Evolutionary conservation across 1,140 invertebrate genomes (phyloP).

Genomic region (Coelopa frigida): DNA sequence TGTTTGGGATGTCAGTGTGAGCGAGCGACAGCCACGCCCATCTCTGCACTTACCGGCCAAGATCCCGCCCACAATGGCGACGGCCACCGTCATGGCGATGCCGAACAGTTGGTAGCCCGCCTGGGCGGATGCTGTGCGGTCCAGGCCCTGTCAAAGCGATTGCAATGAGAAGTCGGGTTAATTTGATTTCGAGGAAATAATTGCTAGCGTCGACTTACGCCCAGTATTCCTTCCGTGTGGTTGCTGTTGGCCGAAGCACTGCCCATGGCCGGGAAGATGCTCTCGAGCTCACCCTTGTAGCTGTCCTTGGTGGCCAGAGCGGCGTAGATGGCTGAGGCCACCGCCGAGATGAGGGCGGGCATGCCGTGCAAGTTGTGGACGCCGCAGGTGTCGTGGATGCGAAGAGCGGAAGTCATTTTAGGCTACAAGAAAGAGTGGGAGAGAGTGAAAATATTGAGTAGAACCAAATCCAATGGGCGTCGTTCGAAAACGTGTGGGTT

Average conservation of each 20-base stretch:
- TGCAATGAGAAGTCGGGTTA: constrained; percentile 5
- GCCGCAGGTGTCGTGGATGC: constrained; percentile 88
- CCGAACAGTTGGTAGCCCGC: constrained; percentile 72
- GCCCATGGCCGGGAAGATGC: constrained; percentile 53
- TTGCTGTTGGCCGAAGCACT: constrained; percentile 11
- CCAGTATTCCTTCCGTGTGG: constrained; percentile 33
- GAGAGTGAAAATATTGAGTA: neutral
- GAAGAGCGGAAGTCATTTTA: constrained; percentile 56
- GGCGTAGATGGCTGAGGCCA: constrained; percentile 71
- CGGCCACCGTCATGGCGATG: constrained; percentile 59
- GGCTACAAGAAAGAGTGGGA: constrained; percentile 53
- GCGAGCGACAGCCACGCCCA: constrained; percentile 5
- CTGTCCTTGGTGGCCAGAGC: constrained; percentile 56
- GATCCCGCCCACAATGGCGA: constrained; percentile 68
- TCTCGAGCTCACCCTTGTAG: constrained; percentile 52
- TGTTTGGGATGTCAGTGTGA: too few relatives aligned
- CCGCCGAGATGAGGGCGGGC: constrained; percentile 79
- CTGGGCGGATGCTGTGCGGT: constrained; percentile 61
- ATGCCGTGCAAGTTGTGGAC: constrained; percentile 95
- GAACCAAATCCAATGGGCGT: neutral
- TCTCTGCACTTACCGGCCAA: constrained; percentile 65
- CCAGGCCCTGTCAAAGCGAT: constrained; percentile 45
- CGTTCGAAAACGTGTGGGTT: neutral
- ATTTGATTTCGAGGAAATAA: neutral
- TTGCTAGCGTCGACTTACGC: constrained; percentile 26